Evolutionary conservation across 1,140 invertebrate genomes (phyloP).

Genomic region (Gerris buenoi): DNA sequence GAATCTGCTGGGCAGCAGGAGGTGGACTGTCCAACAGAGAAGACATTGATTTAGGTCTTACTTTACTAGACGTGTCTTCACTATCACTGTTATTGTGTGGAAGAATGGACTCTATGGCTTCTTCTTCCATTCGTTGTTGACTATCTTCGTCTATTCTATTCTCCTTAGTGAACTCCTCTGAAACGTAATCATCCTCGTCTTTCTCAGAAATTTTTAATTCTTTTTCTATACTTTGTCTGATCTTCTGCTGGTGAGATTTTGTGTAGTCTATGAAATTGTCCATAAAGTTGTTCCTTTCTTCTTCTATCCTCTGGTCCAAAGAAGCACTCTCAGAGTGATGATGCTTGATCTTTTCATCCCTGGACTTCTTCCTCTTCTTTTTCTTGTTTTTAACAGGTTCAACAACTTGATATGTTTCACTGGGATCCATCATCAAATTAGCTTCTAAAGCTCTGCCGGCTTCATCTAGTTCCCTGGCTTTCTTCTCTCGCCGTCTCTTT

Average conservation of each 20-base stretch:
- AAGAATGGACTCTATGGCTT: slow-evolving; percentile 13
- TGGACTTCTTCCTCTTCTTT: slow-evolving; percentile 66
- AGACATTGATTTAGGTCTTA: slow-evolving; percentile 32
- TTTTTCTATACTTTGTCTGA: slow-evolving; percentile 13
- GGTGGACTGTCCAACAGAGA: slow-evolving; percentile 33
- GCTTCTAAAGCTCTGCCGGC: slow-evolving; percentile 64
- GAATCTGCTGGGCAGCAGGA: slow-evolving; percentile 22
- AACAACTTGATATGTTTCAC: slow-evolving; percentile 24
- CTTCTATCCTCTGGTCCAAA: neutral
- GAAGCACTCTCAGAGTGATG: slow-evolving; percentile 34
- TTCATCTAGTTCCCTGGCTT: slow-evolving; percentile 47
- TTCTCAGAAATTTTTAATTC: slow-evolving; percentile 8
- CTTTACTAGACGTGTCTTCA: neutral
- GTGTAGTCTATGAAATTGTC: neutral
- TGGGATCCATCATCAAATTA: slow-evolving; percentile 47
- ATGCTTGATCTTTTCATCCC: slow-evolving; percentile 54
- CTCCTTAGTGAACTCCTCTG: neutral
- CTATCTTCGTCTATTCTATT: slow-evolving; percentile 5
- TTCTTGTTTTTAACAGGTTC: slow-evolving; percentile 40
- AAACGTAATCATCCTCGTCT: slow-evolving; percentile 7
- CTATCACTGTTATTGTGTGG: neutral
- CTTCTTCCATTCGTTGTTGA: slow-evolving; percentile 13
- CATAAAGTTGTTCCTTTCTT: neutral
- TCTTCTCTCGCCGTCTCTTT: slow-evolving; percentile 50
- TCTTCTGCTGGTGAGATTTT: neutral